These are phyloP conservation scores for Ia io DNA, from an alignment of 2,113 vertebrate species.

Conservation along the genomic window DNA sequence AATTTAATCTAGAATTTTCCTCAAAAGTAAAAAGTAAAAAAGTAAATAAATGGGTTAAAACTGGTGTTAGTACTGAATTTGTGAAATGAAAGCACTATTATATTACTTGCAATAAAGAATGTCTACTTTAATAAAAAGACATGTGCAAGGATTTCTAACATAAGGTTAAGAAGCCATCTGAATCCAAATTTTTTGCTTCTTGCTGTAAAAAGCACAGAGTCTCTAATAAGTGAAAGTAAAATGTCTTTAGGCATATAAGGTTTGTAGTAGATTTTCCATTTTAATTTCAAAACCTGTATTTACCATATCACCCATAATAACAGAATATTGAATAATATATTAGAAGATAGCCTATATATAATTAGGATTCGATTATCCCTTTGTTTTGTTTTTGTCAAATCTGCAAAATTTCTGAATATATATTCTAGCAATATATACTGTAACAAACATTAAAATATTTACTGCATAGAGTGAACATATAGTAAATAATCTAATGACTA, in stretches of 20 bases:
- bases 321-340: not conserved
- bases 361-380: not conserved
- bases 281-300: not conserved
- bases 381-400: not conserved
- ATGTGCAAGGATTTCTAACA: not conserved
- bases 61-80: not conserved
- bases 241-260: not conserved
- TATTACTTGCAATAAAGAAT: slow-evolving; percentile 2
- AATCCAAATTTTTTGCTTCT: not conserved
- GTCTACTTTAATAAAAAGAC: not conserved
- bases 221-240: slow-evolving; percentile 1
- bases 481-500: not conserved
- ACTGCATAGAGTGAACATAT: not conserved
- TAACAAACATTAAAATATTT: not conserved
- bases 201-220: not conserved
- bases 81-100: not conserved
- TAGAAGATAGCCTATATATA: not conserved
- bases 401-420: not conserved
- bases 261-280: not conserved
- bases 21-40: not conserved
- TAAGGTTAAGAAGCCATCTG: not conserved
- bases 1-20: not conserved
- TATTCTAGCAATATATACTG: not conserved
- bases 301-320: not conserved
- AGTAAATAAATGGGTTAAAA: not conserved